Base-by-base conservation (phyloP, 2,113 vertebrate species). In the Myodes glareolus region DNA sequence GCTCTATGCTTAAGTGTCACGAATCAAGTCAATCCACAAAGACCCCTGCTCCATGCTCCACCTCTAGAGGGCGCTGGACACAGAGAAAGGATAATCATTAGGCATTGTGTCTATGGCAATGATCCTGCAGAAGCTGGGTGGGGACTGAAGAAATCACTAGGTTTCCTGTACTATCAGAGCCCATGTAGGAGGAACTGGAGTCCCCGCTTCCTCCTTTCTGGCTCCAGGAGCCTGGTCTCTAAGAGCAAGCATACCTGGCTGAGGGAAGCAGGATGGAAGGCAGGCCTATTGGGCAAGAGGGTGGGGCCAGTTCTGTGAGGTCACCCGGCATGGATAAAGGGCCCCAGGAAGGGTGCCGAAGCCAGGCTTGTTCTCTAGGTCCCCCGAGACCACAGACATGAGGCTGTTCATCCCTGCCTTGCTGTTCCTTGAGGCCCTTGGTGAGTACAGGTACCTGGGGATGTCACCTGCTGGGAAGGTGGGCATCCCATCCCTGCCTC, bases 371-470 rank as follows among this genome's bases (percentile, higher is more conserved):
- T 33, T 72, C 9, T 14, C 68, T 4, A 65, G 75, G 70, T 92
- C 50, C 68, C 10, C 21, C 25, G 14, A 36, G 87, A 87, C 36
- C 31, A 27, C 88, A 82, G 84, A 47, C 80, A 97, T 98, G 97
- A 97, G 67, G 81, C 65, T 92, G 52, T 1, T 95, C 58, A 76
- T 97, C 61, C 10, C 52, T 0, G 2, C 31, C 21, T 89, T 96
- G 92, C 58, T 98, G 88, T 67, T 61, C 68, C 88, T 98, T 3
- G 88, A 78, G 67, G 61, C 61, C 61, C 72, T 97, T 0, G 97
- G 97, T 98, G 92, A 98, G 97, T 96, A 81, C n/a, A 47, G 91
- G 58, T 21, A 58, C 19, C 19, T 58, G 58, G 58, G 58, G 58
- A 33, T 2, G 27, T 25, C 19, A 17, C 27, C 21, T 19, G 1